Evolutionary conservation across 2,888 invertebrate genomes (phyloP), one percentile per base, ranked within the genome.

Genomic region (Graphium colonna): DNA sequence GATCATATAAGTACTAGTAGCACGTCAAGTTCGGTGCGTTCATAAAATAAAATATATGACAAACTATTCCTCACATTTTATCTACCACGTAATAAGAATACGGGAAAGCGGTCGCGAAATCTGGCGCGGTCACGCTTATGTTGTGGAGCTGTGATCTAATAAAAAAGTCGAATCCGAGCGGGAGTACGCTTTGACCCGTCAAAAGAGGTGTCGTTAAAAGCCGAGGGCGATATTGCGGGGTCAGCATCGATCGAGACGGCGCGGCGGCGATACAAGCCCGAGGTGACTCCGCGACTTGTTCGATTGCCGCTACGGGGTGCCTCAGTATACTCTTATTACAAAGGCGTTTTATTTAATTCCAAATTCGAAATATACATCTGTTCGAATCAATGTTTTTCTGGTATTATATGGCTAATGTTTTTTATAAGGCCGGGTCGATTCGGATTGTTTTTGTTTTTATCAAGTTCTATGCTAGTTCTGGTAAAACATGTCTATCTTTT

Each of bases 211-310:
- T 65, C 71, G 71, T 64, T 76, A 71, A 73, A 76, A 77, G 72
- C 71, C 73, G 75, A 77, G 71, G 58, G 57, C 66, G 74, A 78
- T 73, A 76, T 76, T 74, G 76, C 80, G 78, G 78, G 82, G 83
- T 79, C 81, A 79, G 75, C 77, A 83, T 86, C 84, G 86, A 86
- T 84, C 83, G 80, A 64, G 68, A 62, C 68, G 63, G 68, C 69
- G 67, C 64, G 64, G 52, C 59, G 56, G 42, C n/a, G 52, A 42
- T 42, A 41, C 39, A 39, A 51, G 10, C 21, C n/a, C 51, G 45
- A 33, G 44, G 33, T 45, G 39, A 33, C 50, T 28, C 40, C 26
- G 39, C 44, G 44, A 51, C 50, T 33, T 40, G 33, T 40, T 45
- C 45, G 31, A 47, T 55, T 51, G 46, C 40, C 44, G 5, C 53